Evolutionary conservation across 2,888 invertebrate species (phyloP), one percentile per base, ranked within the genome.

Genomic region (Dyspetes luteomarginatus): DNA sequence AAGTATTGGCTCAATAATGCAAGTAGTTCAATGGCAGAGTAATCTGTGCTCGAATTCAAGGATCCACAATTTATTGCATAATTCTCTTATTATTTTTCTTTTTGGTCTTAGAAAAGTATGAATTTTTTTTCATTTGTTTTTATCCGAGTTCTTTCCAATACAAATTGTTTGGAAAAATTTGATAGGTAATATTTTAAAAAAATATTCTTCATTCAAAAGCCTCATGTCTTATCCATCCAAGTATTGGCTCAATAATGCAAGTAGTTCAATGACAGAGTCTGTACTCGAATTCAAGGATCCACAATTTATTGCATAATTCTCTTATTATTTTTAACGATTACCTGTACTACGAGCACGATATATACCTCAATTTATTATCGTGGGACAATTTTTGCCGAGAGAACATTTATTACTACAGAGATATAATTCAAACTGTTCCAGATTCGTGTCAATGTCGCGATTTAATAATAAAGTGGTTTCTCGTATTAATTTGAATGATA

Each of bases 371-470:
- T 65, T 58, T 60, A 64, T 55, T 19, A 45, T 28, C 50, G 67
- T 24, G 50, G 4, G 12, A 50, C 19, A 50, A 43, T 72, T 73
- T 36, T 22, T 56, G 62, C 15, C 41, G 62, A 48, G 15, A 26
- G 43, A 36, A 62, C 28, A 62, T 48, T 73, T 73, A 77, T 81
- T 76, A 68, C 76, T 50, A 56, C 67, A 26, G 30, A 41, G 56
- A 64, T 65, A 77, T 69, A 77, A 73, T 73, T 69, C 56, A 75
- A 48, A 64, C 28, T 69, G 76, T 56, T 62, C 72, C 55, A 73
- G 41, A 73, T 77, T 58, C 56, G 41, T 73, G n/a, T n/a, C 36
- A 58, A 77, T 64, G 64, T 55, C 41, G 36, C 7, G n/a, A 36
- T 36, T 15, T 4, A 36, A 60, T 55, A 17, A 45, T 15, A 15